Evolutionary conservation across 2,797 vertebrate genomes (phyloP).

Genomic region (Pseudomugil tenellus): DNA sequence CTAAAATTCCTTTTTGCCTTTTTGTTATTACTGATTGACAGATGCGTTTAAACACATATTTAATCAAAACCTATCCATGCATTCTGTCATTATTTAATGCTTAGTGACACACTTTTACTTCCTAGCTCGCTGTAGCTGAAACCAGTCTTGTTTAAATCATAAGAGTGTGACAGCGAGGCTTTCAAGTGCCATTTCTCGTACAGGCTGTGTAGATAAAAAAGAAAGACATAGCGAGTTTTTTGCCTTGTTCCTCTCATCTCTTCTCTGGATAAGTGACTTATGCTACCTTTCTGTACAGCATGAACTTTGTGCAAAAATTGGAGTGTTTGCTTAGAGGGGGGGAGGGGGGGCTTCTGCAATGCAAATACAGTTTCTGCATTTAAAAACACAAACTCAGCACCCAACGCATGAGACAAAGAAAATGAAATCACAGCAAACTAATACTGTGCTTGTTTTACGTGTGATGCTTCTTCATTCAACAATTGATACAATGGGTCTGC

Average conservation of each 20-base stretch:
- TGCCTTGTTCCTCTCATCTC: slow-evolving; percentile 50
- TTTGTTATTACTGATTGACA: neutral
- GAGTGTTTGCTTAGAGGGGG: slow-evolving; percentile 24
- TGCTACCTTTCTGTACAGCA: slow-evolving; percentile 37
- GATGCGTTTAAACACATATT: neutral
- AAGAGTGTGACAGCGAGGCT: slow-evolving; percentile 39
- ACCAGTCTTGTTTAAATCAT: slow-evolving; percentile 52
- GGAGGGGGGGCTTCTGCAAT: slow-evolving; percentile 29
- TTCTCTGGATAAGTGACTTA: slow-evolving; percentile 63
- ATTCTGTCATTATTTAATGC: neutral
- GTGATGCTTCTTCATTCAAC: neutral
- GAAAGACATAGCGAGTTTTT: slow-evolving; percentile 46
- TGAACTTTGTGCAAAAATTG: slow-evolving; percentile 46
- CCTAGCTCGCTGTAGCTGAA: slow-evolving; percentile 13
- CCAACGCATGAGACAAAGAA: slow-evolving; percentile 19
- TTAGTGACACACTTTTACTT: slow-evolving; percentile 6
- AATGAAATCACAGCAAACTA: neutral
- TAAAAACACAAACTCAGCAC: slow-evolving; percentile 8
- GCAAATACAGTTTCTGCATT: slow-evolving; percentile 28
- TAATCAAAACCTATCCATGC: neutral
- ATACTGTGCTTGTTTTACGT: neutral
- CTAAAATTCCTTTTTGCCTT: neutral
- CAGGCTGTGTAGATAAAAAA: slow-evolving; percentile 54
- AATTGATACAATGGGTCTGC: neutral
- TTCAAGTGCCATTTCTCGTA: slow-evolving; percentile 56